Percentiles rank a stretch among this genome's conserved stretches.
Conservation (phyloP, 2,797 vertebrate genomes). For the Limosa lapponica region DNA sequence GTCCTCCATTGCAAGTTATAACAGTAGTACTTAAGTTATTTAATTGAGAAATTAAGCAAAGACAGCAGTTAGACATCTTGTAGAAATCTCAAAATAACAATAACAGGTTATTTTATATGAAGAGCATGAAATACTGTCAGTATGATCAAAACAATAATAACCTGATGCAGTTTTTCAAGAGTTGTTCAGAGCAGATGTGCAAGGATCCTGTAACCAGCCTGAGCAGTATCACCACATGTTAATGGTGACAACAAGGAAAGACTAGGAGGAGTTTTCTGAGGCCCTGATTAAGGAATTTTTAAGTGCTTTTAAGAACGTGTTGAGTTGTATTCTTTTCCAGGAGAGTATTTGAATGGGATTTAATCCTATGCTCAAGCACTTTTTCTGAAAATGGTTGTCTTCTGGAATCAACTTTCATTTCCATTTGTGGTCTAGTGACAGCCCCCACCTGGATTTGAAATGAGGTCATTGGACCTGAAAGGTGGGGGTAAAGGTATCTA, state of each 20-base stretch:
- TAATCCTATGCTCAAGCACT: constrained; percentile 43
- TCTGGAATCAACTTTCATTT: constrained; percentile 39
- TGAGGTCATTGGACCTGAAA: constrained; percentile 58
- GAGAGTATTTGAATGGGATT: constrained; percentile 30
- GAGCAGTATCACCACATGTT: background rate
- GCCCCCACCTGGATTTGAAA: constrained; percentile 52
- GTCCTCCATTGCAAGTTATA: background rate
- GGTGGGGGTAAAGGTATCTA: constrained; percentile 58
- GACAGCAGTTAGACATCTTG: background rate
- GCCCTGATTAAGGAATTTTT: constrained; percentile 30
- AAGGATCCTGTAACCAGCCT: background rate
- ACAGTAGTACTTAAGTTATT: background rate
- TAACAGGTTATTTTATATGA: background rate
- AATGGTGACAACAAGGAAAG: background rate
- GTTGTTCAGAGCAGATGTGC: background rate
- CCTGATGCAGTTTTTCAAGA: background rate
- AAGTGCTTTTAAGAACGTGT: background rate
- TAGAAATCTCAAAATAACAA: background rate
- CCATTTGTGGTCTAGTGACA: constrained; percentile 45
- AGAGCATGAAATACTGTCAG: background rate
- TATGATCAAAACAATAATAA: background rate
- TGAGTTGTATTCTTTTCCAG: constrained; percentile 34
- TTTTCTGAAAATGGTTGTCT: constrained; percentile 51
- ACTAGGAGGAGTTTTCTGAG: constrained; percentile 1
- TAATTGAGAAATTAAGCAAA: background rate